A percentile compares a stretch with the other conserved stretches of the same genome.
These are phyloP conservation scores for Venustaconcha ellipsiformis DNA, from an alignment of 1,140 invertebrate species.

Conservation along the genomic window DNA sequence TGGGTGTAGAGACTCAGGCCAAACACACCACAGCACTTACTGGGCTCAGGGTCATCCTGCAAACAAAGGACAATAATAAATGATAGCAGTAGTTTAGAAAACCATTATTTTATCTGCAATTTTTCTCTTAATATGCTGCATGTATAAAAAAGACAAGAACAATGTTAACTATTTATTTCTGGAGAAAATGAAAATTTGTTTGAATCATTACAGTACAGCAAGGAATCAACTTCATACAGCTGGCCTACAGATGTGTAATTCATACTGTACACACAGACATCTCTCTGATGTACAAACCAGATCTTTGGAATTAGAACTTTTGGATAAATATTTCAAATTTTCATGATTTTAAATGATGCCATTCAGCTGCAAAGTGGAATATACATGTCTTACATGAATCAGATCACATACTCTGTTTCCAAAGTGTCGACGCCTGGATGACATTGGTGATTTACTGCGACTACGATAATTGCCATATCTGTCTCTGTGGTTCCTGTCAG, in stretches of 20 bases:
- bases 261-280: no score
- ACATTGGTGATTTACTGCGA: slow-evolving; percentile 72
- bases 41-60: slow-evolving; percentile 86
- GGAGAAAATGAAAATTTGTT: neutral
- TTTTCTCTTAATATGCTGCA: neutral
- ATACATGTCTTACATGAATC: neutral
- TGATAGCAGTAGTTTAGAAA: neutral
- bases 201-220: neutral
- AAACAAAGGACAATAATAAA: slow-evolving; percentile 10
- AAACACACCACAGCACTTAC: slow-evolving; percentile 94
- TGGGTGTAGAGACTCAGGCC: slow-evolving; percentile 93
- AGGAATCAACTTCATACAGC: neutral
- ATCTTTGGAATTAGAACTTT: neutral
- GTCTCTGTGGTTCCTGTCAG: no score
- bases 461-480: slow-evolving; percentile 45
- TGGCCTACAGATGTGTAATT: neutral
- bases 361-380: neutral
- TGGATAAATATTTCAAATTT: neutral
- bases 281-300: neutral
- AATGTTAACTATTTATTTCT: neutral
- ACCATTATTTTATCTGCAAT: neutral
- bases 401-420: slow-evolving; percentile 65
- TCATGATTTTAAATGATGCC: neutral
- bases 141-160: neutral
- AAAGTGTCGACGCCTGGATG: slow-evolving; percentile 70